Percentiles rank a stretch among this genome's conserved stretches.
phyloP scores from a whole-genome alignment of 2,113 vertebrate genomes.

The Sceloporus undulatus region DNA sequence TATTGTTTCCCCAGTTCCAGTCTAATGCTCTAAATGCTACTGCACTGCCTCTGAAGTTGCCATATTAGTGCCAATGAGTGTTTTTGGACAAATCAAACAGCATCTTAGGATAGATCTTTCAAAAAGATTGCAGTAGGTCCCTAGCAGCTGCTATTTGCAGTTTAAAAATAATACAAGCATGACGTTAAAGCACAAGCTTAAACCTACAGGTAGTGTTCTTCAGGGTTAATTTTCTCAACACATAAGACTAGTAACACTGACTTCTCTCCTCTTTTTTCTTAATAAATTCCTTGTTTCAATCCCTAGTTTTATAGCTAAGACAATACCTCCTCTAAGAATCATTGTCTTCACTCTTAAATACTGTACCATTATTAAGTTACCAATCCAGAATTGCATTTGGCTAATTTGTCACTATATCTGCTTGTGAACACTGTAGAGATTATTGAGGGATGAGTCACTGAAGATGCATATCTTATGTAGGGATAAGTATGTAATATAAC shows the following conservation, averaged over 20 bases:
- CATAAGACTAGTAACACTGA: too few species aligned
- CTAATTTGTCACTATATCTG: neutral
- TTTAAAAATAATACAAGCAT: neutral
- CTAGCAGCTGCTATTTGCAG: neutral
- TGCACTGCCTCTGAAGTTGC: too few species aligned
- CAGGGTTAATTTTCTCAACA: neutral
- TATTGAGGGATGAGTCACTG: neutral
- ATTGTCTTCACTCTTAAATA: neutral
- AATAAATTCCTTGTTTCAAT: neutral
- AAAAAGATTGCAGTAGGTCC: neutral
- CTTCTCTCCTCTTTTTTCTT: neutral
- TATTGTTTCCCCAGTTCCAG: too few species aligned
- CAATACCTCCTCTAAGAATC: neutral
- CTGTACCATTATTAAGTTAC: neutral
- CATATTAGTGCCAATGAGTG: neutral
- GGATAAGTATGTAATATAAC: neutral
- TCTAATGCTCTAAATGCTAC: too few species aligned
- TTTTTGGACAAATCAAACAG: neutral
- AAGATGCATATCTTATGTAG: neutral
- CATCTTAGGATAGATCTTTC: neutral
- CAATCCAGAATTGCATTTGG: neutral
- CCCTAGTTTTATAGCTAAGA: neutral
- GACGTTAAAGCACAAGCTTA: neutral
- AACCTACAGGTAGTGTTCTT: neutral
- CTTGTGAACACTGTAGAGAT: neutral